Percentiles rank a stretch among this genome's conserved stretches.
Evolutionary conservation across 2,888 invertebrate species (phyloP).

Genomic region (Polietes domitor): DNA sequence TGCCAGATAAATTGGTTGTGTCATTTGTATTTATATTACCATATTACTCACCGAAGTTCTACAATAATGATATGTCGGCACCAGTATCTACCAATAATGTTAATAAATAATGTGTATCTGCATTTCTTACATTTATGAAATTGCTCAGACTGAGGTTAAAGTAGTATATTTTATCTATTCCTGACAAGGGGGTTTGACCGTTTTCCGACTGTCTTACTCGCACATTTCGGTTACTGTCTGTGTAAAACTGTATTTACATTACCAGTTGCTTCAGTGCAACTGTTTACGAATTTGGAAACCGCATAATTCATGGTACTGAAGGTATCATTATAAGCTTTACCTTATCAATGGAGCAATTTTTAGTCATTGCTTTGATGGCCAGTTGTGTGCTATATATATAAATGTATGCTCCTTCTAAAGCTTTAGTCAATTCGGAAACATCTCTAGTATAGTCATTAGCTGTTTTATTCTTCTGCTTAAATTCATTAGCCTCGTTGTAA

Average conservation of each 20-base stretch:
- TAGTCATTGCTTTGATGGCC: no score
- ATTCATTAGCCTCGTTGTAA: neutral
- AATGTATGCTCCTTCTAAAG: neutral
- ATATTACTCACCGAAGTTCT: neutral
- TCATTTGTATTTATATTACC: neutral
- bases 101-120: neutral
- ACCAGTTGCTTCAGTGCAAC: conserved; percentile 42
- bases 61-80: conserved; percentile 38
- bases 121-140: conserved; percentile 7
- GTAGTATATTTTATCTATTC: neutral
- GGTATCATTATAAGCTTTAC: conserved; percentile 40
- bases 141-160: conserved; percentile 34
- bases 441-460: conserved; percentile 11
- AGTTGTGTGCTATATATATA: no score
- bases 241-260: conserved; percentile 32
- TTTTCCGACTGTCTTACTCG: conserved; percentile 40
- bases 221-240: neutral
- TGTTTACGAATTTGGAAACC: no score
- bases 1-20: conserved; percentile 19
- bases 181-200: conserved; percentile 28
- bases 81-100: conserved; percentile 27
- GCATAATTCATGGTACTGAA: conserved; percentile 54
- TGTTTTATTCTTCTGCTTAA: conserved; percentile 5
- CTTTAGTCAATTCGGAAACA: neutral
- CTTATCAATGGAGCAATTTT: no score